phyloP scores from a whole-genome alignment of 2,797 vertebrate species.

The Anas capensis region DNA sequence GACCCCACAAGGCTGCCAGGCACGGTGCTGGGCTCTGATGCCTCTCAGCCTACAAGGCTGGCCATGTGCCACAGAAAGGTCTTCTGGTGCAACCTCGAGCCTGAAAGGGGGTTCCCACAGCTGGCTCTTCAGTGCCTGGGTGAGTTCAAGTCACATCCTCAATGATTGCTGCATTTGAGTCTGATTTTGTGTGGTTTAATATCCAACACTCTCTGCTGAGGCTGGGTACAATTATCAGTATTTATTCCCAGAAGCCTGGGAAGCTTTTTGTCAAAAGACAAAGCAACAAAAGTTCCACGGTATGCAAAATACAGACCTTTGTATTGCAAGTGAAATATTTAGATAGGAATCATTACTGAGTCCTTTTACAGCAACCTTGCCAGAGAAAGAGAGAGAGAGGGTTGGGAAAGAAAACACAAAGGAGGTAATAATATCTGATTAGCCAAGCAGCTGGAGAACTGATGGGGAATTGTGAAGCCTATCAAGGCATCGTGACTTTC shows the following conservation, averaged over 20 bases:
- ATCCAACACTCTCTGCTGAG: not conserved
- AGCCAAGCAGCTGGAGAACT: conserved; percentile 77
- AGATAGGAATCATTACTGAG: conserved; percentile 72
- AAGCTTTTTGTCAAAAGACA: conserved; percentile 55
- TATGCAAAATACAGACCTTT: conserved; percentile 73
- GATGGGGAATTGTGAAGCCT: conserved; percentile 76
- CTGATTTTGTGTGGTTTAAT: not conserved
- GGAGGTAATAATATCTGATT: conserved; percentile 77
- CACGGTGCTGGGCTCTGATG: not conserved
- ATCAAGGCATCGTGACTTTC: conserved; percentile 69
- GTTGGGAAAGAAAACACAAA: conserved; percentile 68
- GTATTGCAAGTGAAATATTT: conserved; percentile 80
- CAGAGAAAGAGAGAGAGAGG: conserved; percentile 54
- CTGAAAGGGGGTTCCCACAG: not conserved
- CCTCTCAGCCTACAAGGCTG: rapidly evolving
- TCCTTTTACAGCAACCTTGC: conserved; percentile 72
- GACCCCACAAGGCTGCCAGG: not conserved
- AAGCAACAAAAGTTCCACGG: conserved; percentile 55
- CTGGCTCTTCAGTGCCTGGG: not conserved
- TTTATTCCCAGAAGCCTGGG: conserved; percentile 55
- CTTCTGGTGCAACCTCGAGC: not conserved
- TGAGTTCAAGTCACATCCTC: not conserved
- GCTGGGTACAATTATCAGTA: conserved; percentile 52
- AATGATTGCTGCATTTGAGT: not conserved
- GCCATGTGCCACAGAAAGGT: not conserved